These are phyloP conservation scores for Serripes groenlandicus DNA, from an alignment of 2,888 invertebrate species.

Conservation along the genomic window DNA sequence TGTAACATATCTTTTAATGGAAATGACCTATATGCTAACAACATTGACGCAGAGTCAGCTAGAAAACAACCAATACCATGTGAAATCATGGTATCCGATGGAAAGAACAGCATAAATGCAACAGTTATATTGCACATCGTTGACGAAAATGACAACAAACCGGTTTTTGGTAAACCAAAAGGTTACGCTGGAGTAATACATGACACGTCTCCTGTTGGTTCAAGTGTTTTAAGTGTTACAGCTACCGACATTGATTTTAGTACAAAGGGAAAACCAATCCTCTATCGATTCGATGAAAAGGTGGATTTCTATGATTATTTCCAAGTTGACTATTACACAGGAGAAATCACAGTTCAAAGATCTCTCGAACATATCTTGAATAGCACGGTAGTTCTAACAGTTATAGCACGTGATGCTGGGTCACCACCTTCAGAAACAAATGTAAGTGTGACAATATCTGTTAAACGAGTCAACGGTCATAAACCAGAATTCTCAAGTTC, in stretches of 20 bases:
- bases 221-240: not conserved
- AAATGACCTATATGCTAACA: constrained; percentile 2
- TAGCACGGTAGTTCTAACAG: not conserved
- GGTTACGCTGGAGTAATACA: not conserved
- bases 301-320: not conserved
- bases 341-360: not conserved
- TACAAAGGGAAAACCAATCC: not conserved
- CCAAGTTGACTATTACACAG: constrained; percentile 4
- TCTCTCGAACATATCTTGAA: not conserved
- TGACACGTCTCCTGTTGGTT: constrained; percentile 3
- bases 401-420: constrained; percentile 20
- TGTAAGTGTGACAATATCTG: not conserved
- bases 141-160: constrained; percentile 39
- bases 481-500: not conserved
- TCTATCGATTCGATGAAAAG: not conserved
- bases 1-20: constrained; percentile 13
- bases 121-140: constrained; percentile 11
- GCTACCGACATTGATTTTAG: constrained; percentile 11
- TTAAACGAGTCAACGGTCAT: constrained; percentile 13
- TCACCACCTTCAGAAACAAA: not conserved
- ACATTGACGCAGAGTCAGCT: not conserved
- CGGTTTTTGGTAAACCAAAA: not conserved
- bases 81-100: constrained; percentile 12
- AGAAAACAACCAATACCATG: not conserved
- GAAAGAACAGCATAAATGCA: not conserved